Evolutionary conservation across 2,888 invertebrate genomes (phyloP).

Genomic region (Polydrusus cervinus): DNA sequence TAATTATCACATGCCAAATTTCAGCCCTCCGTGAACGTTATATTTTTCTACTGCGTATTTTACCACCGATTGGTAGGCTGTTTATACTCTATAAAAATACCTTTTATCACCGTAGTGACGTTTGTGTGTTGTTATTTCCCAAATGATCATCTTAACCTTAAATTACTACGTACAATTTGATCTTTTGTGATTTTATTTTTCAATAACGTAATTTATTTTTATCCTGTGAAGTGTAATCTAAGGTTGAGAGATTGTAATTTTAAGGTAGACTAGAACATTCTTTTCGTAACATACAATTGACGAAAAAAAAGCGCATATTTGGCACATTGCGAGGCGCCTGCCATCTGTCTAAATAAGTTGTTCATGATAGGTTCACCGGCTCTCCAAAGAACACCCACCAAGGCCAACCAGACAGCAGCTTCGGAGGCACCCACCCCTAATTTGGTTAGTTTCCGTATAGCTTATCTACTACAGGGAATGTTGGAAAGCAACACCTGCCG

Average conservation of each 20-base stretch:
- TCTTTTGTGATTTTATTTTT: no score
- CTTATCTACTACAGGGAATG: neutral
- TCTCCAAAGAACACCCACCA: conserved; percentile 71
- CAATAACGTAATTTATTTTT: no score
- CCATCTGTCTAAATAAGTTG: conserved; percentile 70
- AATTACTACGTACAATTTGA: neutral
- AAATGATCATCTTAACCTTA: conserved; percentile 14
- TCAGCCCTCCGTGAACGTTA: no score
- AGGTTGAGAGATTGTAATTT: conserved; percentile 22
- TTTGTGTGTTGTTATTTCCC: conserved; percentile 20
- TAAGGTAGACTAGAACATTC: neutral
- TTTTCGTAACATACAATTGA: conserved; percentile 3
- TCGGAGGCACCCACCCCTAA: conserved; percentile 65
- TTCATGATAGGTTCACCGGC: conserved; percentile 71
- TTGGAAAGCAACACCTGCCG: conserved; percentile 39
- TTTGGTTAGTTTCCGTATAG: conserved; percentile 66
- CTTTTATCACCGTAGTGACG: neutral
- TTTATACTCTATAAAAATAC: no score
- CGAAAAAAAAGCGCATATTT: conserved; percentile 57
- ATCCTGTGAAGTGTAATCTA: neutral
- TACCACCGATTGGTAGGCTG: no score
- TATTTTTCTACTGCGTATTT: neutral
- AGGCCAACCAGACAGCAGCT: conserved; percentile 65
- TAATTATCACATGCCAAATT: no score
- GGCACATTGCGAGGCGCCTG: conserved; percentile 68